A percentile compares a stretch with the other conserved stretches of the same genome.
Conservation (phyloP, 1,140 invertebrate genomes). For the Euura saliciscinereae region DNA sequence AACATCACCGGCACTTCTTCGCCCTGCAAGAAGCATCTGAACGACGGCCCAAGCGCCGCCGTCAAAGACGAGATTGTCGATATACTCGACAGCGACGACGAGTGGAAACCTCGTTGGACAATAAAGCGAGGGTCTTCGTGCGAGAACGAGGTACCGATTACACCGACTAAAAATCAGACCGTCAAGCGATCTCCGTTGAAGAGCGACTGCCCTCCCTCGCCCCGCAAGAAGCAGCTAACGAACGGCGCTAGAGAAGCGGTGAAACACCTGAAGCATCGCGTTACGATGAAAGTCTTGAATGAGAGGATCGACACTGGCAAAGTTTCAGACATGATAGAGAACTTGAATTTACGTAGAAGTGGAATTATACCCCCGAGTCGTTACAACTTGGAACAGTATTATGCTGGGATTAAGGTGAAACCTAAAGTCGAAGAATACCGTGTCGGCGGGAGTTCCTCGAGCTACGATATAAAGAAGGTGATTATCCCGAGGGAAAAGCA, state of each 20-base stretch:
- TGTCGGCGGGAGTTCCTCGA: conserved; percentile 15
- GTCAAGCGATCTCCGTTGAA: not conserved
- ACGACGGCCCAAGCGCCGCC: too few relatives aligned
- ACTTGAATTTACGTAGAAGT: conserved; percentile 44
- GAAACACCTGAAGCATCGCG: not conserved
- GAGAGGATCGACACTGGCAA: conserved; percentile 22
- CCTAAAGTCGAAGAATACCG: conserved; percentile 27
- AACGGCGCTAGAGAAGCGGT: not conserved
- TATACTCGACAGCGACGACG: too few relatives aligned
- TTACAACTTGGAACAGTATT: conserved; percentile 46
- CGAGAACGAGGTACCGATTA: not conserved
- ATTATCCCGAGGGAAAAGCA: conserved; percentile 33
- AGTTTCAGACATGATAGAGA: conserved; percentile 30
- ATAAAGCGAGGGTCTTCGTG: too few relatives aligned
- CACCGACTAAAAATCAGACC: not conserved
- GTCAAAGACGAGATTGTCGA: too few relatives aligned
- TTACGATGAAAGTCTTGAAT: conserved; percentile 23
- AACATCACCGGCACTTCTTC: too few relatives aligned
- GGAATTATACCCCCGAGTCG: conserved; percentile 29
- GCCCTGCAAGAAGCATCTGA: too few relatives aligned
- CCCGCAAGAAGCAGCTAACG: not conserved
- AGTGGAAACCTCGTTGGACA: too few relatives aligned
- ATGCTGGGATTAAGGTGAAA: conserved; percentile 30
- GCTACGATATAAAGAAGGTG: conserved; percentile 40
- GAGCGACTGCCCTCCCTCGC: not conserved